Evolutionary conservation across 2,113 vertebrate species (phyloP).

Genomic region (Plecturocebus donacophilus): DNA sequence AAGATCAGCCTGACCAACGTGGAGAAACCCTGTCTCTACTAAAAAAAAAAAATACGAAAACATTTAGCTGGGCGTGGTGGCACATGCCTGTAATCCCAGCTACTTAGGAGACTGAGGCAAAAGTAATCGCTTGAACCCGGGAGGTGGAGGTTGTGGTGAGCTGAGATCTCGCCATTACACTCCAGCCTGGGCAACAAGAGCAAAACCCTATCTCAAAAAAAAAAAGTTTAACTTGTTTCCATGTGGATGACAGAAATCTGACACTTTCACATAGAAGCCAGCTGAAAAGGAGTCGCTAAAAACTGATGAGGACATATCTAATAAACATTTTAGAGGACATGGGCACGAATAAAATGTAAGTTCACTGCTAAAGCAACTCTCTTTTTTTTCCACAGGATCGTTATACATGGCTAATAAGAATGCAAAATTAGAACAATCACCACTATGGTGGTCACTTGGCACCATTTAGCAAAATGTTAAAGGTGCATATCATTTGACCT

Average conservation of each 20-base stretch:
- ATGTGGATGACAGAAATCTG: neutral
- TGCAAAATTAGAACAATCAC: neutral
- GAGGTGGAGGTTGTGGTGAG: no score
- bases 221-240: neutral
- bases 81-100: no score
- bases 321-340: neutral
- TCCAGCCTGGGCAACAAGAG: no score
- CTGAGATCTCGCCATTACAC: no score
- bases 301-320: neutral
- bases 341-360: neutral
- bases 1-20: no score
- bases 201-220: no score
- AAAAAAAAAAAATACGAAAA: no score
- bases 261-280: neutral
- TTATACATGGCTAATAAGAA: neutral
- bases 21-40: no score
- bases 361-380: neutral
- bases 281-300: neutral
- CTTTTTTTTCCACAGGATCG: neutral
- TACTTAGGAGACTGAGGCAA: no score
- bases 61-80: no score
- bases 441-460: neutral
- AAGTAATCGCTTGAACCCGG: no score
- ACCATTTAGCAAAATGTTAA: constrained; percentile 6
- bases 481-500: neutral